phyloP scores from a whole-genome alignment of 2,113 vertebrate genomes.

The Piaya cayana region DNA sequence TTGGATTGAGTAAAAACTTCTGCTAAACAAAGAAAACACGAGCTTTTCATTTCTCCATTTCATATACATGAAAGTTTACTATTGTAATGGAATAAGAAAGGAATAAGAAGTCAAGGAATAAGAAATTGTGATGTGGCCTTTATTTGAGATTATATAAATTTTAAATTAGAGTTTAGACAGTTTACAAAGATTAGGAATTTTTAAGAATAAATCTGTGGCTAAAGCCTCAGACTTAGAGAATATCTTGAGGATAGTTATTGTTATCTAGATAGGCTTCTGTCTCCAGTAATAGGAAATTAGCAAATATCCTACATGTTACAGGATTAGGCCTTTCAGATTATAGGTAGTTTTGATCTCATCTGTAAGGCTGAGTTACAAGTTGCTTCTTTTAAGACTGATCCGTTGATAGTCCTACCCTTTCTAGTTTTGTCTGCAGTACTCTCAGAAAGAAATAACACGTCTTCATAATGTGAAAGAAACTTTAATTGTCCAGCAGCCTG shows the following conservation, averaged over 20 bases:
- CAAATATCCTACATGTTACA: neutral
- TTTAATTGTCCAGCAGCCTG: neutral
- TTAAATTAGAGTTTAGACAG: neutral
- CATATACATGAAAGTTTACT: neutral
- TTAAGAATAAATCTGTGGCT: neutral
- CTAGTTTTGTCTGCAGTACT: neutral
- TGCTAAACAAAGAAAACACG: neutral
- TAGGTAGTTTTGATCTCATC: neutral
- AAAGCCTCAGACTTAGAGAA: neutral
- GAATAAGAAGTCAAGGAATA: neutral
- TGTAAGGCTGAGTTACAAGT: neutral
- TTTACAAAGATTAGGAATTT: neutral
- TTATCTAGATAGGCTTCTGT: neutral
- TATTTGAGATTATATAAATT: neutral
- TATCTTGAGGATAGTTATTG: neutral
- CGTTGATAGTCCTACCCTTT: neutral
- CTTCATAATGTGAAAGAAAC: neutral
- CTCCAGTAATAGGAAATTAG: neutral
- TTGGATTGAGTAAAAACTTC: neutral
- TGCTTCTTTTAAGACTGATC: neutral
- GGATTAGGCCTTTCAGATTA: neutral
- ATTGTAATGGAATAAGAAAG: neutral
- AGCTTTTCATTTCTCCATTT: neutral
- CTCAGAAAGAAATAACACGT: neutral
- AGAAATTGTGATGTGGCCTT: neutral